phyloP scores from a whole-genome alignment of 2,113 vertebrate species.

The Plectropomus leopardus region DNA sequence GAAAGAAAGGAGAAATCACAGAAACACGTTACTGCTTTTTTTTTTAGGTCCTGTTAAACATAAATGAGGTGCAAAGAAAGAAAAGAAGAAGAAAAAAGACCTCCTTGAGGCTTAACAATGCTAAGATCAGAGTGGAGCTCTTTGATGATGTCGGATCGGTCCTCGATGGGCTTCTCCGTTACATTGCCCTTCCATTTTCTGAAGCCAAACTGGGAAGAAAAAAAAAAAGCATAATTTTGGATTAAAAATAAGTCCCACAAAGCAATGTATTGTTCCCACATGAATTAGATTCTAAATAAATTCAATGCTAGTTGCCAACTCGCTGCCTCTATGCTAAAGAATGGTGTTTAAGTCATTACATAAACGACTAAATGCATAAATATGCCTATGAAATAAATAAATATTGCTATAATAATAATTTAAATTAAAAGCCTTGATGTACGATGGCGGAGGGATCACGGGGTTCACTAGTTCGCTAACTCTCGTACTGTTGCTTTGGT shows the following conservation, averaged over 20 bases:
- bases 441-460: too few relatives aligned
- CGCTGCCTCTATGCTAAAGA: too few relatives aligned
- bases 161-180: slow-evolving; percentile 88
- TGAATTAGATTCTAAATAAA: neutral
- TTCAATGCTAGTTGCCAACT: too few relatives aligned
- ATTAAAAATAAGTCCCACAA: neutral
- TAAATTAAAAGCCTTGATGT: too few relatives aligned
- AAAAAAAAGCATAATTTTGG: neutral
- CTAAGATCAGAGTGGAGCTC: slow-evolving; percentile 90
- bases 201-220: slow-evolving; percentile 88
- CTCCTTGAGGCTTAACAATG: slow-evolving; percentile 77
- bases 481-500: too few relatives aligned
- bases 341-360: too few relatives aligned
- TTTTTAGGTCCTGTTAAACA: neutral
- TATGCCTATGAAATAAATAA: too few relatives aligned
- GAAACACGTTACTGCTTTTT: neutral
- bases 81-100: slow-evolving; percentile 64
- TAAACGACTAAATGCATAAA: too few relatives aligned
- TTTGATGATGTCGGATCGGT: slow-evolving; percentile 87
- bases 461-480: too few relatives aligned
- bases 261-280: neutral
- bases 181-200: slow-evolving; percentile 94
- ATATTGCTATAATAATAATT: too few relatives aligned
- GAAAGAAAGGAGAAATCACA: slow-evolving; percentile 30
- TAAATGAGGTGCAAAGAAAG: neutral